These are phyloP conservation scores for Bucorvus abyssinicus DNA, from an alignment of 2,797 vertebrate species.

Conservation along the genomic window DNA sequence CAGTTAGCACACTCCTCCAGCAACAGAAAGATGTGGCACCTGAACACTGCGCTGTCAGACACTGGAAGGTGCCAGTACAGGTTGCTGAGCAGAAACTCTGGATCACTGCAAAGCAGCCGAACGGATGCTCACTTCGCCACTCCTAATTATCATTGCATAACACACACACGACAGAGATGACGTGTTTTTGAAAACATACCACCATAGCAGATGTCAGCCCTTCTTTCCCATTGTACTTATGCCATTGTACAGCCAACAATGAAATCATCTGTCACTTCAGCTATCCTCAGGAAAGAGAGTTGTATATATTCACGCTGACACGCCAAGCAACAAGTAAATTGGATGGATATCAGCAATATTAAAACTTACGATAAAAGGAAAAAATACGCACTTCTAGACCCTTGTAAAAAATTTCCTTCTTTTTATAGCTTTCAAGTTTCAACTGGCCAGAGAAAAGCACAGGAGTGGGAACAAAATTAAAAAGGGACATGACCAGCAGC, in stretches of 20 bases:
- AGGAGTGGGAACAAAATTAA: background rate
- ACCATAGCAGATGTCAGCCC: slow-evolving; percentile 12
- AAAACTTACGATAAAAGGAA: slow-evolving; percentile 13
- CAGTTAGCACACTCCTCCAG: background rate
- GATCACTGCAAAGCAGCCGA: background rate
- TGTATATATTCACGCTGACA: slow-evolving; percentile 22
- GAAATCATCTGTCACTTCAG: slow-evolving; percentile 45
- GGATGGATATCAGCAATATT: background rate
- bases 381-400: background rate
- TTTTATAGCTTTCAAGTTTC: background rate
- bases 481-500: background rate
- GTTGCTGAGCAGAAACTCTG: background rate
- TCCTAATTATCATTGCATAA: slow-evolving; percentile 19
- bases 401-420: background rate
- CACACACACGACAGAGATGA: background rate
- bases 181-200: slow-evolving; percentile 28
- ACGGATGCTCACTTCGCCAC: slow-evolving; percentile 14
- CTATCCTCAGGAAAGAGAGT: slow-evolving; percentile 17
- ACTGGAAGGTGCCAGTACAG: background rate
- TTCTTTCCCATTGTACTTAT: slow-evolving; percentile 37
- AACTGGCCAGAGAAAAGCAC: background rate
- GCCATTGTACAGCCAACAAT: slow-evolving; percentile 37
- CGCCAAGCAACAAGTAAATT: slow-evolving; percentile 25
- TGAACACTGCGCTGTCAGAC: background rate
- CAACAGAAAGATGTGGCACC: background rate